These are phyloP conservation scores for Erythrocercus mccallii DNA, from an alignment of 2,113 vertebrate species.

Conservation along the genomic window DNA sequence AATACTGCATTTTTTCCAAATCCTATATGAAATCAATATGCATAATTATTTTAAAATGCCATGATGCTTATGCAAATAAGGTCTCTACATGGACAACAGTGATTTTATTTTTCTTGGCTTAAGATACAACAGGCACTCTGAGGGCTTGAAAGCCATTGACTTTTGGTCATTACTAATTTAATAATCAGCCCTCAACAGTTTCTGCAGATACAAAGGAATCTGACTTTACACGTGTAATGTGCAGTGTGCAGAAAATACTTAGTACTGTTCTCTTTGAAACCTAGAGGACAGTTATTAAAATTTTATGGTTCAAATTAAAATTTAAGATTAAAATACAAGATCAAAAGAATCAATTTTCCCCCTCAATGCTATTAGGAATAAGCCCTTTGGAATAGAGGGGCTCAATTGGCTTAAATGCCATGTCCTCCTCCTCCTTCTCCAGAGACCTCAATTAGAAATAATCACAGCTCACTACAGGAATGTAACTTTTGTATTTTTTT, in stretches of 20 bases:
- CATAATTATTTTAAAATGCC: conserved; percentile 6
- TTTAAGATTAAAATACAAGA: conserved; percentile 81
- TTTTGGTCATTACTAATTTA: conserved; percentile 78
- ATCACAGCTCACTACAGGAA: conserved; percentile 58
- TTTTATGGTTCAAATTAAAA: conserved; percentile 81
- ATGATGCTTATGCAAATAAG: conserved; percentile 48
- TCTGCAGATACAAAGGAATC: conserved; percentile 68
- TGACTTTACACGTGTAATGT: conserved; percentile 76
- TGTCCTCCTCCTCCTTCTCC: conserved; percentile 61
- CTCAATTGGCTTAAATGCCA: conserved; percentile 67
- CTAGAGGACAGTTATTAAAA: conserved; percentile 77
- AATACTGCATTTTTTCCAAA: conserved; percentile 9
- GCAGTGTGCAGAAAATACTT: conserved; percentile 69
- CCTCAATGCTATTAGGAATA: conserved; percentile 69
- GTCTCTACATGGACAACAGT: neutral
- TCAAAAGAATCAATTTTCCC: conserved; percentile 70
- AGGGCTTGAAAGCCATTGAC: conserved; percentile 56
- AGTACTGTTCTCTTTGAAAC: conserved; percentile 76
- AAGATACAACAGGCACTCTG: neutral
- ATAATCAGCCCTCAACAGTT: conserved; percentile 67
- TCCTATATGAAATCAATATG: neutral
- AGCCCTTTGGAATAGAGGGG: conserved; percentile 73
- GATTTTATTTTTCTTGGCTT: conserved; percentile 59
- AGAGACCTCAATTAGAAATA: conserved; percentile 64
- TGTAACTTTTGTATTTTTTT: neutral